Base-by-base conservation (phyloP, 2,797 vertebrate genomes). In the Danio choprae region DNA sequence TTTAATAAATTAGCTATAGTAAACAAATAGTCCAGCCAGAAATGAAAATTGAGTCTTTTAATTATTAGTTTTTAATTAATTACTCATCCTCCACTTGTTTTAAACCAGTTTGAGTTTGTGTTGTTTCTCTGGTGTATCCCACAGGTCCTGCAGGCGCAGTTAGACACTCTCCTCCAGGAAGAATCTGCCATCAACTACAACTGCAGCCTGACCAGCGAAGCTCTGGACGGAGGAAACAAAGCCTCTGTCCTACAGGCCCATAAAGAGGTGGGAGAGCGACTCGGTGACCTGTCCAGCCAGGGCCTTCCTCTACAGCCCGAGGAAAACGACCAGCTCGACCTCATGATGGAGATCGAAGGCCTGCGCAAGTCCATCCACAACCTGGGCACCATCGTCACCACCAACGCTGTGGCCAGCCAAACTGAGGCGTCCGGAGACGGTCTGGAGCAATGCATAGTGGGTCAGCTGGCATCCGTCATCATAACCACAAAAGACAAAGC, bases 401-500 rank as follows among this genome's bases (percentile, higher is more conserved):
- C 96, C 85, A 98, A 96, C 11, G 98, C 97, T 0, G 97, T 99
- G 44, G 98, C 97, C 59, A 97, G 97, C 40, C 97, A 98, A 91
- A 98, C 97, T 0, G 97, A 98, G 77, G 97, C 96, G 53, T 96
- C 96, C 0, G 97, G 98, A 0, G 94, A 94, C 36, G 98, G 98
- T 0, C 90, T 99, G 89, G 95, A 95, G 87, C 97, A 98, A 91
- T 97, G 96, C 15, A 81, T 97, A n/a, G 95, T 99, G 1, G 98
- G 97, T 48, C 96, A 96, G 84, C 96, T 96, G 44, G 95, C 96
- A 86, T 97, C 96, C 0, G 95, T 99, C 7, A 97, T 96, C 82
- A 97, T 99, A 79, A 97, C 96, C 2, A 99, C 97, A 41, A 96
- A 97, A 91, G 98, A 98, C 91, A 99, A 99, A 86, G 96, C 97